These are phyloP conservation scores for Micropoecilia bifurca DNA, from an alignment of 2,797 vertebrate species.

Conservation along the genomic window DNA sequence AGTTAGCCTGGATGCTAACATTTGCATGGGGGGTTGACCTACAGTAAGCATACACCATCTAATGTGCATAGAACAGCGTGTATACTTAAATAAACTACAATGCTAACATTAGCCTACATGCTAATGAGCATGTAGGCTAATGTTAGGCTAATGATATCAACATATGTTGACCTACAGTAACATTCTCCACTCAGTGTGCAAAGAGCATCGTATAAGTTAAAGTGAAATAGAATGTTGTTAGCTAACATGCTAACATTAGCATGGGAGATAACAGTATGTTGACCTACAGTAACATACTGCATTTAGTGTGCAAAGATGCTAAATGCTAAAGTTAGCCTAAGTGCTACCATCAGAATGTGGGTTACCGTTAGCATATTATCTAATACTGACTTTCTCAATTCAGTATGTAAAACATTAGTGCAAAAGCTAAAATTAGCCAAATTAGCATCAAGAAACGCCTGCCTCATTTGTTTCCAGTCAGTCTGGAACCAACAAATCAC, in stretches of 20 bases:
- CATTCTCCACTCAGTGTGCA: neutral
- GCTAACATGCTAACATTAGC: neutral
- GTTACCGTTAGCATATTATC: neutral
- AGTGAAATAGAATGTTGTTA: neutral
- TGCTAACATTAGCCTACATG: neutral
- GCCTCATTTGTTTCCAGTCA: neutral
- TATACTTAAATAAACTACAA: neutral
- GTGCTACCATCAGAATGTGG: neutral
- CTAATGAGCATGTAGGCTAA: neutral
- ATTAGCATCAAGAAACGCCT: neutral
- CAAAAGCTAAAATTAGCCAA: neutral
- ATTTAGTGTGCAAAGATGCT: neutral
- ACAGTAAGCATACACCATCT: neutral
- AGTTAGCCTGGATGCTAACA: neutral
- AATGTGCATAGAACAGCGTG: neutral
- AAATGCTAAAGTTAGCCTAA: neutral
- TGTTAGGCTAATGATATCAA: no score
- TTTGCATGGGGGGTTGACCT: neutral
- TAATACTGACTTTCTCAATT: neutral
- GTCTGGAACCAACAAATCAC: neutral
- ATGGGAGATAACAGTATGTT: neutral
- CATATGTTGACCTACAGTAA: no score
- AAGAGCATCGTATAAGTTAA: neutral
- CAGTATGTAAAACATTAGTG: neutral
- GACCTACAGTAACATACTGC: neutral